phyloP scores from a whole-genome alignment of 1,140 invertebrate species.

The Stegodyphus mimosarum region DNA sequence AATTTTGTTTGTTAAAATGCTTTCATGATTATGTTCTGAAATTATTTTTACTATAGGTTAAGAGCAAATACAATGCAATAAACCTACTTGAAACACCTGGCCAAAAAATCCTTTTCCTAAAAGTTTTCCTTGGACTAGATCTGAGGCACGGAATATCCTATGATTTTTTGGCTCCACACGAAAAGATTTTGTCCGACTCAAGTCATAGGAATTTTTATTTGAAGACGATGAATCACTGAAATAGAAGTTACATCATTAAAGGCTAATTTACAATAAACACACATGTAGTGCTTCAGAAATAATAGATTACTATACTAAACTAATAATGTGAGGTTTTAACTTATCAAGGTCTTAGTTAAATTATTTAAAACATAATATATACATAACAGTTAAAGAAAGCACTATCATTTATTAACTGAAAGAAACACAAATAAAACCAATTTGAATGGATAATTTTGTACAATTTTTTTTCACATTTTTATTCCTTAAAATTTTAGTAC shows the following conservation, averaged over 20 bases:
- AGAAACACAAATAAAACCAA: too few species aligned
- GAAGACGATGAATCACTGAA: slow-evolving; percentile 51
- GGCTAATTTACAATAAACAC: too few species aligned
- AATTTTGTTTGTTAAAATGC: not conserved
- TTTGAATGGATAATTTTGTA: too few species aligned
- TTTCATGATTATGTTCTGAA: not conserved
- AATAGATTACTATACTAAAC: slow-evolving; percentile 9
- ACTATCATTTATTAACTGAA: too few species aligned
- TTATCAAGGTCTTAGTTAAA: too few species aligned
- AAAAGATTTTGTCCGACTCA: slow-evolving; percentile 88
- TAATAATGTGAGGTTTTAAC: slow-evolving; percentile 36
- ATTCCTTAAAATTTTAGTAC: too few species aligned
- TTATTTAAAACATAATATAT: too few species aligned
- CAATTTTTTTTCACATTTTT: too few species aligned
- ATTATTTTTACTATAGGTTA: not conserved
- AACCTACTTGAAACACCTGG: slow-evolving; percentile 72
- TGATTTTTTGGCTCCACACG: slow-evolving; percentile 81
- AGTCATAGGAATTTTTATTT: slow-evolving; percentile 72
- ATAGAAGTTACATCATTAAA: not conserved
- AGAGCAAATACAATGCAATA: not conserved
- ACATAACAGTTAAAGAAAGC: too few species aligned
- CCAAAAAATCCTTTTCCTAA: slow-evolving; percentile 94
- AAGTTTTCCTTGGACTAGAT: slow-evolving; percentile 88
- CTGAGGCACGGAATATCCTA: slow-evolving; percentile 87
- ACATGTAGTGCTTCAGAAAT: too few species aligned